Evolutionary conservation across 2,797 vertebrate genomes (phyloP).

Genomic region (Potorous gilbertii): DNA sequence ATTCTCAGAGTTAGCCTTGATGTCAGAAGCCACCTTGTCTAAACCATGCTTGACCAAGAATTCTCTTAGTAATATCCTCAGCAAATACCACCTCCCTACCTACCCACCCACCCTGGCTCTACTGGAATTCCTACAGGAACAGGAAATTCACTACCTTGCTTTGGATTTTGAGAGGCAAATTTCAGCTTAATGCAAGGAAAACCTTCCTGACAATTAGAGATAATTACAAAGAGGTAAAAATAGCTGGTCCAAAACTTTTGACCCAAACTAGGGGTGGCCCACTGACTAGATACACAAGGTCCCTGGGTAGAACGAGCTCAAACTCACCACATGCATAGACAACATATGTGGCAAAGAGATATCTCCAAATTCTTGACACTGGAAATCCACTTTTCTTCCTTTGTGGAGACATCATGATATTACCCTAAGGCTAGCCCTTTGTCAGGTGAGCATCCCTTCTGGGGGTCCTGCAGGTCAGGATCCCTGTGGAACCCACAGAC

Average conservation of each 20-base stretch:
- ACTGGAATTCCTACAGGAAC: not conserved
- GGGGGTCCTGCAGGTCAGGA: not conserved
- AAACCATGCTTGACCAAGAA: not conserved
- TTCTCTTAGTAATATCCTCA: not conserved
- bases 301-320: not conserved
- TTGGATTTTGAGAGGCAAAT: not conserved
- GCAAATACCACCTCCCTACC: not conserved
- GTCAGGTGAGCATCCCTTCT: not conserved
- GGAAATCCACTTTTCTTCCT: not conserved
- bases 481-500: not conserved
- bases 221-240: not conserved
- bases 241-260: not conserved
- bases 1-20: not conserved
- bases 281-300: not conserved
- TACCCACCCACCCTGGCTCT: not conserved
- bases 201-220: not conserved
- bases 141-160: not conserved
- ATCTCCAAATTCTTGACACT: not conserved
- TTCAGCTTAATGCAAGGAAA: not conserved
- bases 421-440: not conserved
- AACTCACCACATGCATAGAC: not conserved
- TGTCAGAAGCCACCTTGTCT: not conserved
- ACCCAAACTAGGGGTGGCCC: not conserved
- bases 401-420: not conserved
- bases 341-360: not conserved